Conservation (phyloP, 2,113 vertebrate species). For the Lathamus discolor region DNA sequence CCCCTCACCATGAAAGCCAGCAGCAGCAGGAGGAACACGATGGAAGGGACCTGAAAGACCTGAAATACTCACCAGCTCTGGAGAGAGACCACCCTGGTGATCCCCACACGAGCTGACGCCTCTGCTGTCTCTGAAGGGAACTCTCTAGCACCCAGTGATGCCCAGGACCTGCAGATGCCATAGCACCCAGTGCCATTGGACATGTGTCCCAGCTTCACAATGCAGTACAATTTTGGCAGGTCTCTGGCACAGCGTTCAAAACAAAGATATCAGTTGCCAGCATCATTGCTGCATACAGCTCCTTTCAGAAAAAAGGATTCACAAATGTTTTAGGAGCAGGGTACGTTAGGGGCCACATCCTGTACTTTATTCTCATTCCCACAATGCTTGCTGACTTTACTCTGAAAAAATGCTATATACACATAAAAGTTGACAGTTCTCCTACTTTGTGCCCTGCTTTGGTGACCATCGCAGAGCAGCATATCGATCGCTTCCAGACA, state of each 20-base stretch:
- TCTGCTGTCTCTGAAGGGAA: accelerated
- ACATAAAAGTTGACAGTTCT: background rate
- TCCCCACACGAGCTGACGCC: background rate
- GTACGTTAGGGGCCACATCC: background rate
- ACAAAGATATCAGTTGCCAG: background rate
- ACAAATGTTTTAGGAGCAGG: background rate
- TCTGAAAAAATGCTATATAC: background rate
- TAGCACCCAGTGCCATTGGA: background rate
- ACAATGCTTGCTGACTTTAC: background rate
- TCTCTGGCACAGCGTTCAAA: background rate
- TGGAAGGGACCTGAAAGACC: background rate
- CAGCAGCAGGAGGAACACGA: accelerated
- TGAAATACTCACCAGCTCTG: background rate
- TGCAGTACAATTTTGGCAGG: accelerated
- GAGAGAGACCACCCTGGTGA: background rate
- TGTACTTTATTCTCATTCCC: background rate
- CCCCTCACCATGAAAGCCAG: accelerated
- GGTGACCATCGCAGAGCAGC: background rate
- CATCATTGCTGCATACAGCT: background rate
- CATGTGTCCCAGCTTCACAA: accelerated
- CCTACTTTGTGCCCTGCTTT: background rate
- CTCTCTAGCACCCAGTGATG: background rate
- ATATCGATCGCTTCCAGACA: accelerated
- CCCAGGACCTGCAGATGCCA: background rate
- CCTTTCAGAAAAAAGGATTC: background rate